Evolutionary conservation across 2,113 vertebrate genomes (phyloP), one percentile per base, ranked within the genome.

Genomic region (Peucedramus taeniatus): DNA sequence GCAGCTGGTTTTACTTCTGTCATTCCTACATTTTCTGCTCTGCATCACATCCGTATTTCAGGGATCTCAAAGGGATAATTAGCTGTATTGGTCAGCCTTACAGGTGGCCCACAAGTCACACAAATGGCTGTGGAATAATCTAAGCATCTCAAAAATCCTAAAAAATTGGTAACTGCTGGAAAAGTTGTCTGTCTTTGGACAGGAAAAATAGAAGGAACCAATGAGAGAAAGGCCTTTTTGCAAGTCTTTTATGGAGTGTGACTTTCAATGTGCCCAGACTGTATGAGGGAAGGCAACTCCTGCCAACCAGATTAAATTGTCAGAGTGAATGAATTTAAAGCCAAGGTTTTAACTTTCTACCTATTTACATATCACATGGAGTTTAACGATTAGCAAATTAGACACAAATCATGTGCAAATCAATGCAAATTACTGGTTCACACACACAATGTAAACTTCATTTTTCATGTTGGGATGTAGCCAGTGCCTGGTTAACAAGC

Each of bases 331-430:
- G 57, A 93, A 96, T 91, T 91, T 90, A 74, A 94, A 93, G 64
- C 54, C 33, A 27, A 5, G 1, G 59, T 31, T 95, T 91, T 77
- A 72, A 90, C 85, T 95, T 93, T 89, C 79, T 59, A 35, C 84
- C 56, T 74, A 88, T 97, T 96, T 97, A 94, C 89, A 83, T 95
- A 94, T 95, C 86, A 84, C 93, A 71, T 50, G 61, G 88, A 70
- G 65, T 85, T 92, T 91, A 97, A 96, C 35, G 61, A 95, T 93
- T 61, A 91, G 63, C 72, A 94, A 96, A 97, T 96, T 95, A 97
- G 95, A 91, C 94, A 97, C 86, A 92, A 95, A 96, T 97, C 82
- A 95, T 95, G 94, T 96, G 96, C 89, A 95, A 95, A 97, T 96
- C 94, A 96, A 96, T 97, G 94, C 89, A 96, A 96, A 97, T 97